These are phyloP conservation scores for Rhizomys pruinosus DNA, from an alignment of 2,113 vertebrate genomes.

Conservation along the genomic window DNA sequence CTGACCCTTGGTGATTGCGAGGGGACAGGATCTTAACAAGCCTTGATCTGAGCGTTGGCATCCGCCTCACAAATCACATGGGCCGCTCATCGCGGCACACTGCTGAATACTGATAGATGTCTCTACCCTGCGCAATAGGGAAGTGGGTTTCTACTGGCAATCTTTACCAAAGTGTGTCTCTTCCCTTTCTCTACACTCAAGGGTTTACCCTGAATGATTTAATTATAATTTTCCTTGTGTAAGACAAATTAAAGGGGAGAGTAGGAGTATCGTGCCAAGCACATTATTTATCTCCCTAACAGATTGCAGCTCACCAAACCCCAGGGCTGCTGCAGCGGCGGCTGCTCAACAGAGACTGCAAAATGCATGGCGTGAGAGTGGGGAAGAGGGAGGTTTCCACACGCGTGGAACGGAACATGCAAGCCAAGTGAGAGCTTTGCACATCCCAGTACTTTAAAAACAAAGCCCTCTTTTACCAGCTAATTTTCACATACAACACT, in stretches of 20 bases:
- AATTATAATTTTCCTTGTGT: slow-evolving; percentile 96
- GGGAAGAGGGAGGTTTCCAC: background rate
- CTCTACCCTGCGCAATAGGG: slow-evolving; percentile 85
- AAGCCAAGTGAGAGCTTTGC: background rate
- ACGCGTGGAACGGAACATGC: background rate
- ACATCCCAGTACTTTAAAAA: background rate
- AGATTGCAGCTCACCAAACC: slow-evolving; percentile 94
- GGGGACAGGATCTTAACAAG: slow-evolving; percentile 86
- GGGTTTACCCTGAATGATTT: slow-evolving; percentile 96
- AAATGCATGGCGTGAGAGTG: background rate
- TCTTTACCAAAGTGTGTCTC: slow-evolving; percentile 87
- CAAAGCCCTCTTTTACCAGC: background rate
- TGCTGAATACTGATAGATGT: slow-evolving; percentile 89
- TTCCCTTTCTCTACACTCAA: slow-evolving; percentile 88
- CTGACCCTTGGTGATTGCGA: slow-evolving; percentile 80
- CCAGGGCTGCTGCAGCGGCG: slow-evolving; percentile 90
- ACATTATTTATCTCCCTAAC: slow-evolving; percentile 98
- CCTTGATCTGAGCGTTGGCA: slow-evolving; percentile 84
- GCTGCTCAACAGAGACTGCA: slow-evolving; percentile 77
- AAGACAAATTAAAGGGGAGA: slow-evolving; percentile 96
- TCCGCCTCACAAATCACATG: slow-evolving; percentile 86
- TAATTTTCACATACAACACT: background rate
- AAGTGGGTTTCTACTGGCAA: slow-evolving; percentile 88
- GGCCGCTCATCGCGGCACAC: slow-evolving; percentile 82
- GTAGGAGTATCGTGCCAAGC: slow-evolving; percentile 93